Conservation (phyloP, 2,888 invertebrate species). For the Orthosia gothica region DNA sequence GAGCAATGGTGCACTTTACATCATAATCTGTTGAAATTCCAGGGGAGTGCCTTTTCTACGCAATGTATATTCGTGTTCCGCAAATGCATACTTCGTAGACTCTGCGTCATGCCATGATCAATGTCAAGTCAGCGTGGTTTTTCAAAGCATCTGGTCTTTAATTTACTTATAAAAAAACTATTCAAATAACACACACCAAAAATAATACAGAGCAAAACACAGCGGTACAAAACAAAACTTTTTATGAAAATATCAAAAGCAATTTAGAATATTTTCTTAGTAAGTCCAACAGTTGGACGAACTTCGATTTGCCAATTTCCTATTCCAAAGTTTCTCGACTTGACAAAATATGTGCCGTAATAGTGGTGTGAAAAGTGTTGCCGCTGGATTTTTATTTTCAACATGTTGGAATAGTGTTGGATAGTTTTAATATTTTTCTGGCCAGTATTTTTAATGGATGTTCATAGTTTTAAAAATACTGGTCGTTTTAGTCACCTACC, state of each 20-base stretch:
- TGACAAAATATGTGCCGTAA: conserved; percentile 65
- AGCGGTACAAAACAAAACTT: conserved; percentile 36
- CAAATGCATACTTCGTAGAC: too few species aligned
- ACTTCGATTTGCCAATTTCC: conserved; percentile 72
- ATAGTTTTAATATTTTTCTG: neutral
- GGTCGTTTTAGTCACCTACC: neutral
- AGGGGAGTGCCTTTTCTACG: too few species aligned
- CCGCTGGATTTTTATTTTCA: conserved; percentile 51
- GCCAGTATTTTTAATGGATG: neutral
- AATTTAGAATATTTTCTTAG: conserved; percentile 67
- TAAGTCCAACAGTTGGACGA: conserved; percentile 50
- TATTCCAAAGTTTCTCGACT: conserved; percentile 59
- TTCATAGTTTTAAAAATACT: conserved; percentile 7
- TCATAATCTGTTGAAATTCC: too few species aligned
- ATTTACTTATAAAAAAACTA: neutral
- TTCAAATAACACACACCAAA: conserved; percentile 16
- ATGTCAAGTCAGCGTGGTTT: too few species aligned
- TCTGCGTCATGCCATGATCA: too few species aligned
- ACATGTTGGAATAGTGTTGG: conserved; percentile 1
- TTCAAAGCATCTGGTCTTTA: too few species aligned
- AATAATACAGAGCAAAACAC: conserved; percentile 35
- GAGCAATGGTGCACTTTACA: too few species aligned
- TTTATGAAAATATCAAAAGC: conserved; percentile 68
- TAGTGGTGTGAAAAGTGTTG: conserved; percentile 55
- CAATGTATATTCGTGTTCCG: too few species aligned